Base-by-base conservation (phyloP, 1,140 invertebrate species). In the Drosophila bocqueti region DNA sequence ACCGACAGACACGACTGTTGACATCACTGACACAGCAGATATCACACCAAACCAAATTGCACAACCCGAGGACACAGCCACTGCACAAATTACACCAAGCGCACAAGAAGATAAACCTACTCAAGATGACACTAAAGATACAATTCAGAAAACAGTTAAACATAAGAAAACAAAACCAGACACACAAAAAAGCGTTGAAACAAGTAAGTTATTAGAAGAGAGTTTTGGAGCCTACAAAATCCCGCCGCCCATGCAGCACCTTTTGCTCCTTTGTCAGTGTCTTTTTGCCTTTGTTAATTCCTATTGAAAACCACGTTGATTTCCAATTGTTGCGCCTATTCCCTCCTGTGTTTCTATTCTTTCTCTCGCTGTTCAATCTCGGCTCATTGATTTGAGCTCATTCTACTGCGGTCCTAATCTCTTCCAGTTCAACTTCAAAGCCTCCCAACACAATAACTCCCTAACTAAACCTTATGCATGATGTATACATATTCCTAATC, bases 161-260 rank as follows among this genome's bases (percentile, higher is more conserved):
- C 85, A 90, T 91, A 90, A 90, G 61, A 91, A 91, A 91, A 81
- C 86, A 73, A 91, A 91, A 79, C 83, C 86, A 91, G 83, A 91
- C 66, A 91, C 86, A 91, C 71, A 80, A 63, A 83, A 91, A 77
- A 81, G 69, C 84, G 77, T 86, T 82, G 90, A 92, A 79, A 81
- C 91, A 92, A 92, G 91, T 92, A 92, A 92, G 91, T 92, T 80
- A 61, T 69, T 85, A 90, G 85, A 79, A 71, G 85, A 79, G 85
- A 80, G 72, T 78, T 83, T 79, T 76, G 79, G 83, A 79, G 72
- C 61, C 79, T 74, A 54, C 36, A 71, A 74, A 63, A 60, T 75
- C 57, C 74, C 65, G 59, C 40, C 63, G 80, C 81, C 73, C 68
- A 69, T 52, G 80, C 85, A 73, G 66, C 71, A 76, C 78, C 74